Evolutionary conservation across 64 coral and sea anemone genomes (phyloP).

Genomic region (Astreopora myriophthalma): DNA sequence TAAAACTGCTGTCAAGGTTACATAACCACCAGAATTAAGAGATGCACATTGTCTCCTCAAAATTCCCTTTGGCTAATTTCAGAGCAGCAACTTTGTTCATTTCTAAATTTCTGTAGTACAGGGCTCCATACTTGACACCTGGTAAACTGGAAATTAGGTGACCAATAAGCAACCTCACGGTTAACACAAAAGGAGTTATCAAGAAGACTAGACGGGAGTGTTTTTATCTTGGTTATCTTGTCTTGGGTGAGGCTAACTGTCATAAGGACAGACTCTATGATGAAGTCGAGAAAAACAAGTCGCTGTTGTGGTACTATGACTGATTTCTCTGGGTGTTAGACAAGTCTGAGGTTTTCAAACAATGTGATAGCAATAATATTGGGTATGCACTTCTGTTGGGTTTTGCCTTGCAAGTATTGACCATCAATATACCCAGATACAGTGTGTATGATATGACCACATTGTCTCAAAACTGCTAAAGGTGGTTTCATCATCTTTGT

Average conservation of each 20-base stretch:
- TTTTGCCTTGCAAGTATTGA: not conserved
- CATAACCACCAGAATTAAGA: not conserved
- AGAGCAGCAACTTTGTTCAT: not conserved
- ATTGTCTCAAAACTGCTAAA: not conserved
- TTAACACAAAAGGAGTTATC: not conserved
- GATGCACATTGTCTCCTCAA: not conserved
- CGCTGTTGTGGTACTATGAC: constrained; percentile 13
- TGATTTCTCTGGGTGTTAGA: not conserved
- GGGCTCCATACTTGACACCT: not conserved
- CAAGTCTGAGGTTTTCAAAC: constrained; percentile 14
- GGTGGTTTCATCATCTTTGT: not conserved
- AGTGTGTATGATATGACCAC: not conserved
- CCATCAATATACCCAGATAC: not conserved
- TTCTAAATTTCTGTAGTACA: not conserved
- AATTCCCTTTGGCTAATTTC: not conserved
- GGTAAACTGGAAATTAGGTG: not conserved
- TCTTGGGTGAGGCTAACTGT: not conserved
- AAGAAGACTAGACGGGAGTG: not conserved
- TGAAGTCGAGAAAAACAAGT: not conserved
- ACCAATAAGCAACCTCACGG: not conserved
- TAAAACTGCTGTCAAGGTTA: not conserved
- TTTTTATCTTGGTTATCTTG: not conserved
- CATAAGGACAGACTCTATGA: constrained; percentile 1
- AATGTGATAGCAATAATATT: not conserved
- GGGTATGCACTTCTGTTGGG: not conserved